phyloP scores from a whole-genome alignment of 2,113 vertebrate species.

The Trichomycterus rosablanca region DNA sequence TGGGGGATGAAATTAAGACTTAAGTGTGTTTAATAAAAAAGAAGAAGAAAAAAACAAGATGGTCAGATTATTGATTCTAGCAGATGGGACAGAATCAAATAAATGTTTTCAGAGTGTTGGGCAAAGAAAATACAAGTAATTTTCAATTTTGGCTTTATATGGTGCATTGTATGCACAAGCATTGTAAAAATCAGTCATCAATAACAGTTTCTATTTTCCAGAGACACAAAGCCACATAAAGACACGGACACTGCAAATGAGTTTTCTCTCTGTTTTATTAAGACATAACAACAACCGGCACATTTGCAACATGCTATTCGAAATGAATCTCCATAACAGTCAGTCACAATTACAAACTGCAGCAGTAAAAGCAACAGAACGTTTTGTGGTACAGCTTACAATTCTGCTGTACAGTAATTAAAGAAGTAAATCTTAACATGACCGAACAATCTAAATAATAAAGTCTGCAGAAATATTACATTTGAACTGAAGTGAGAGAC shows the following conservation, averaged over 20 bases:
- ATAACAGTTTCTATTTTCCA: slow-evolving; percentile 84
- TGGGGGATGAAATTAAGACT: slow-evolving; percentile 99
- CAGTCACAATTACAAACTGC: slow-evolving; percentile 37
- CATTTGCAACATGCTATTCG: slow-evolving; percentile 43
- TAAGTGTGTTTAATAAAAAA: slow-evolving; percentile 99
- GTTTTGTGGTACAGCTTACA: slow-evolving; percentile 13
- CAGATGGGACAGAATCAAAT: slow-evolving; percentile 96
- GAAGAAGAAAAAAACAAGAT: slow-evolving; percentile 96
- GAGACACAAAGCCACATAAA: slow-evolving; percentile 80
- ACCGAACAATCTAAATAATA: neutral
- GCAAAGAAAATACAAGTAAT: slow-evolving; percentile 99
- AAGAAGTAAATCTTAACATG: slow-evolving; percentile 23
- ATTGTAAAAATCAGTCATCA: slow-evolving; percentile 85
- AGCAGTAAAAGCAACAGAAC: slow-evolving; percentile 22
- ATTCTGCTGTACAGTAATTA: slow-evolving; percentile 16
- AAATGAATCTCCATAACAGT: slow-evolving; percentile 50
- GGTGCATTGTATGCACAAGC: slow-evolving; percentile 75
- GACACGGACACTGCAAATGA: slow-evolving; percentile 72
- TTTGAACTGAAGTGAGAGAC: too few relatives aligned
- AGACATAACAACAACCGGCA: slow-evolving; percentile 55
- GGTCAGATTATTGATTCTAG: slow-evolving; percentile 99
- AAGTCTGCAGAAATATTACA: too few relatives aligned
- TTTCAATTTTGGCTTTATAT: slow-evolving; percentile 87
- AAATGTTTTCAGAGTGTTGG: slow-evolving; percentile 92
- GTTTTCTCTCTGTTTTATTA: slow-evolving; percentile 57